phyloP scores from a whole-genome alignment of 2,888 invertebrate genomes.

The Dasysyrphus albostriatus region DNA sequence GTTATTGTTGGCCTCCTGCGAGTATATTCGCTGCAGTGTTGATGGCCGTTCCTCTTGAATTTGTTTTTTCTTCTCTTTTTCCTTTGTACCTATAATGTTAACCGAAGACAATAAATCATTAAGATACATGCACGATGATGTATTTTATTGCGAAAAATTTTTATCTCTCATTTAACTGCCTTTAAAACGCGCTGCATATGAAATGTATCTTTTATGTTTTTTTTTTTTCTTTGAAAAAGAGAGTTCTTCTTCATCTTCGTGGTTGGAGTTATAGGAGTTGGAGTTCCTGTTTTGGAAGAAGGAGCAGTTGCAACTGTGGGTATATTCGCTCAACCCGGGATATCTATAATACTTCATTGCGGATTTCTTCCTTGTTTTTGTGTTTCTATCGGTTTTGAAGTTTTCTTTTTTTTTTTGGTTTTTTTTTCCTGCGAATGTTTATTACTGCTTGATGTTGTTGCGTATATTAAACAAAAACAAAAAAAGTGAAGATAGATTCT shows the following conservation, averaged over 20 bases:
- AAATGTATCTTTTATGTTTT: conserved; percentile 67
- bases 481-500: conserved; percentile 53
- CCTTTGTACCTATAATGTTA: conserved; percentile 72
- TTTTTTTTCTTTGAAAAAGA: background rate
- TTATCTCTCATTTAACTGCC: conserved; percentile 78
- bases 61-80: conserved; percentile 35
- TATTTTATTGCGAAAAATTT: conserved; percentile 78
- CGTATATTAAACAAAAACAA: conserved; percentile 1
- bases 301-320: conserved; percentile 41
- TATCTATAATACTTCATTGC: conserved; percentile 29
- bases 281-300: conserved; percentile 65
- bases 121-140: conserved; percentile 78
- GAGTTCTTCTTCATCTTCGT: conserved; percentile 24
- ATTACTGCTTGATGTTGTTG: conserved; percentile 39
- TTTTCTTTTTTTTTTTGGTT: conserved; percentile 16
- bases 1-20: conserved; percentile 47
- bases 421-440: conserved; percentile 32
- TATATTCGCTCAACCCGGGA: conserved; percentile 21
- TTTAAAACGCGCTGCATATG: conserved; percentile 76
- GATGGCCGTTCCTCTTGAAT: conserved; percentile 63
- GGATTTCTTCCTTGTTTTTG: conserved; percentile 18
- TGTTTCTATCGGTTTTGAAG: conserved; percentile 45
- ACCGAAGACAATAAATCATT: conserved; percentile 78
- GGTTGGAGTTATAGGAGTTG: background rate
- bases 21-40: conserved; percentile 39